phyloP scores from a whole-genome alignment of 2,113 vertebrate genomes.

The Erpornis zantholeuca region DNA sequence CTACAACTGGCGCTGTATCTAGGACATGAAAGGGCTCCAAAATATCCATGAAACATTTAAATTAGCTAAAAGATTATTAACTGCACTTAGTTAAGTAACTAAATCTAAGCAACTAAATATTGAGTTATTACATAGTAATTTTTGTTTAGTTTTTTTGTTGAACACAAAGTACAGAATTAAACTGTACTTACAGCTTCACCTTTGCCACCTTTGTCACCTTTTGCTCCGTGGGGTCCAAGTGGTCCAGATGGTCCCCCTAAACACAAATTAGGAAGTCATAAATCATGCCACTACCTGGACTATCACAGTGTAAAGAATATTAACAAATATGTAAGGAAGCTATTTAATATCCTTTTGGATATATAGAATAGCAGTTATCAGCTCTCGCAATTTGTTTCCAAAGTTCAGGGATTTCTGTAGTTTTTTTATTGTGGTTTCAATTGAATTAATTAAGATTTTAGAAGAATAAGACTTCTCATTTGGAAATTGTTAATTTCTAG shows the following conservation, averaged over 20 bases:
- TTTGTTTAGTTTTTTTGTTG: not conserved
- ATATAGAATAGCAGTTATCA: not conserved
- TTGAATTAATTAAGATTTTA: not conserved
- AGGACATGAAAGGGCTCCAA: not conserved
- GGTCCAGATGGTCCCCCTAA: constrained; percentile 67
- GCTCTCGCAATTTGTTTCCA: not conserved
- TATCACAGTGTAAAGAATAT: not conserved
- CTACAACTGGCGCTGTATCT: not conserved
- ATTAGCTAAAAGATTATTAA: not conserved
- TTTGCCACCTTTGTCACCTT: constrained; percentile 75
- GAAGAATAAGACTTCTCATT: not conserved
- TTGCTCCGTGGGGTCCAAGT: constrained; percentile 73
- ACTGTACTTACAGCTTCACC: constrained; percentile 76
- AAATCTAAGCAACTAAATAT: not conserved
- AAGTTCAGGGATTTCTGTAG: not conserved
- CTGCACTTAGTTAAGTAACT: not conserved
- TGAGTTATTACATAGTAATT: not conserved
- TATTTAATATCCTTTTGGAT: not conserved
- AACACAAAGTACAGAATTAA: not conserved
- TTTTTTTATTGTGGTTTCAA: not conserved
- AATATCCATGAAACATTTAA: not conserved
- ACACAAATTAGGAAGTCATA: not conserved
- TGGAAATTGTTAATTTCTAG: not conserved
- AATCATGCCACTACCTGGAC: not conserved
- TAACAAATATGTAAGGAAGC: not conserved